These are phyloP conservation scores for Oreochromis grahami DNA, from an alignment of 2,797 vertebrate species.

Conservation along the genomic window DNA sequence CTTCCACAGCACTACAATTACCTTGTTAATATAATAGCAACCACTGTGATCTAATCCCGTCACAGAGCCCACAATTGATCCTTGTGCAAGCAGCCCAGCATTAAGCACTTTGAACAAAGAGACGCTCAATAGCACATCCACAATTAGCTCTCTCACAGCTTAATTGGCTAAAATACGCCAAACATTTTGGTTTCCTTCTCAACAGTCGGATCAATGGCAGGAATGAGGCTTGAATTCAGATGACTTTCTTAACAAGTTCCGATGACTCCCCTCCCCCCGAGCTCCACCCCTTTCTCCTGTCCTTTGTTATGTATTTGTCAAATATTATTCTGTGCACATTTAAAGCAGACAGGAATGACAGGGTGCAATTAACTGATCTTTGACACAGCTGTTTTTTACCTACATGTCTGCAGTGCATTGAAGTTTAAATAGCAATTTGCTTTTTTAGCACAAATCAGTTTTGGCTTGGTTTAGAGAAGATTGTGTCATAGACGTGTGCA, in stretches of 20 bases:
- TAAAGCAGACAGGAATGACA: background rate
- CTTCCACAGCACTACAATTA: constrained; percentile 83
- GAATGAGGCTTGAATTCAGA: constrained; percentile 86
- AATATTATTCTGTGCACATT: constrained; percentile 22
- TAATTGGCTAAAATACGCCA: constrained; percentile 97
- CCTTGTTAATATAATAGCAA: constrained; percentile 98
- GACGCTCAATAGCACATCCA: constrained; percentile 86
- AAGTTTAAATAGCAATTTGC: background rate
- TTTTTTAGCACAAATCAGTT: background rate
- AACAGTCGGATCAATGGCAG: constrained; percentile 86
- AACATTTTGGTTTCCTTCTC: constrained; percentile 93
- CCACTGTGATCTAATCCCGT: constrained; percentile 97
- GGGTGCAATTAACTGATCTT: rapidly evolving
- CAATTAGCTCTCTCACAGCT: constrained; percentile 85
- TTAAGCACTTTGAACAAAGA: constrained; percentile 88
- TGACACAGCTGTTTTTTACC: background rate
- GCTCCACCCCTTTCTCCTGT: background rate
- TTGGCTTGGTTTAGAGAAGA: rapidly evolving
- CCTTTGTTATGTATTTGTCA: background rate
- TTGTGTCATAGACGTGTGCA: rapidly evolving
- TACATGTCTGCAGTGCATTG: background rate
- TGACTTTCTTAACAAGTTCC: constrained; percentile 81
- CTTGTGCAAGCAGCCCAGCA: constrained; percentile 81
- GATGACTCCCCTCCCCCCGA: background rate
- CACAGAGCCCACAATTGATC: constrained; percentile 88